Evolutionary conservation across 2,113 vertebrate species (phyloP).

Genomic region (Cyanoliseus patagonus): DNA sequence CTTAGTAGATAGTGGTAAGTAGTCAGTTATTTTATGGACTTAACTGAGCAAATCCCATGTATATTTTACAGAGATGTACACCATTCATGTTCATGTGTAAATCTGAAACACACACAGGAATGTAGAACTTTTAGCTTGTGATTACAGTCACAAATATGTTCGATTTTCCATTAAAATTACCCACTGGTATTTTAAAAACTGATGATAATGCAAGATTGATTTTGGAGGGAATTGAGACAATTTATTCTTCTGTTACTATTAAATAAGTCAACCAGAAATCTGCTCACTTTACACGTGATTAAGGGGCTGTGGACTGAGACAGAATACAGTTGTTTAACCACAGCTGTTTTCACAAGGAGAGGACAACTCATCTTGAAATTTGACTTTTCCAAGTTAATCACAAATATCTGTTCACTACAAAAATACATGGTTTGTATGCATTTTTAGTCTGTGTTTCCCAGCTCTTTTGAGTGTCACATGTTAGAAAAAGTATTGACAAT

Average conservation of each 20-base stretch:
- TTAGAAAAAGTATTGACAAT: background rate
- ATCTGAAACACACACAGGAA: background rate
- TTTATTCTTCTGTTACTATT: background rate
- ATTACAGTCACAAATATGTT: background rate
- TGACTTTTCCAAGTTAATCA: background rate
- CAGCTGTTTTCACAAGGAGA: background rate
- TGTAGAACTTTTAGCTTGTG: background rate
- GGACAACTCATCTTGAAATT: background rate
- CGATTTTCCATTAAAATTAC: background rate
- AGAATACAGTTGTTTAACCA: background rate
- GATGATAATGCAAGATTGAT: background rate
- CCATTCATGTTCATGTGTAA: background rate
- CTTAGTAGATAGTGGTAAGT: background rate
- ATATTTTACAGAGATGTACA: background rate
- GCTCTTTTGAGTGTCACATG: background rate
- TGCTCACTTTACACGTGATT: background rate
- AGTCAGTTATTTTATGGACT: background rate
- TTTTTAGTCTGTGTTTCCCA: background rate
- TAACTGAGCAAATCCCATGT: background rate
- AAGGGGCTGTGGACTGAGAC: background rate
- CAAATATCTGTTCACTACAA: background rate
- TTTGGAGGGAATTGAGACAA: accelerated
- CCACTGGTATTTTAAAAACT: background rate
- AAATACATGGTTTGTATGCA: background rate
- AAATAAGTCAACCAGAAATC: background rate